These are phyloP conservation scores for Polypedilum vanderplanki DNA, from an alignment of 1,140 invertebrate genomes.

Conservation along the genomic window DNA sequence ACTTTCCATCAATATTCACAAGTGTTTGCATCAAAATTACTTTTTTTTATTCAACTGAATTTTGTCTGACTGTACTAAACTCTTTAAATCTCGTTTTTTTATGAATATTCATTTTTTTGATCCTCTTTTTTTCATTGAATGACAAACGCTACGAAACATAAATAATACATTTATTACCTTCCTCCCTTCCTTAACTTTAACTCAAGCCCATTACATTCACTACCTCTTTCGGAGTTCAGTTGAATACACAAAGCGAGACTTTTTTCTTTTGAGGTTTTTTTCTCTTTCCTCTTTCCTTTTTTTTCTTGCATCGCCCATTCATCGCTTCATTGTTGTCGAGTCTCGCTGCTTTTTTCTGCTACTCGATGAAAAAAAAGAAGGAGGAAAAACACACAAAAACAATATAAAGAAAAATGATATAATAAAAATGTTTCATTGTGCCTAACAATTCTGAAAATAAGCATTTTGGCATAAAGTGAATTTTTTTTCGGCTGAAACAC, in stretches of 20 bases:
- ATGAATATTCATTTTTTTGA: constrained; percentile 22
- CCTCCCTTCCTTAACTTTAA: not conserved
- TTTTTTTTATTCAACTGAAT: not conserved
- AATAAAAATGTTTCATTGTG: constrained; percentile 19
- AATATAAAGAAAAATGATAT: constrained; percentile 17
- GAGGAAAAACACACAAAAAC: not conserved
- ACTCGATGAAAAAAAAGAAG: too few relatives aligned
- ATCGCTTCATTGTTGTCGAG: not conserved
- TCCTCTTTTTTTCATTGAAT: not conserved
- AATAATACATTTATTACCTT: constrained; percentile 28
- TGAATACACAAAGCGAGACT: not conserved
- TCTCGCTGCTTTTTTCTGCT: too few relatives aligned
- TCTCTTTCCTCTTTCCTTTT: not conserved
- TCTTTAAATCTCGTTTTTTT: not conserved
- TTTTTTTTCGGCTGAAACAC: not conserved
- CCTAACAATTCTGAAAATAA: constrained; percentile 19
- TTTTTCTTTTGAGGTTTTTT: not conserved
- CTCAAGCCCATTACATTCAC: not conserved
- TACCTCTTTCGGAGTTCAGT: not conserved
- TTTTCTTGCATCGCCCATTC: not conserved
- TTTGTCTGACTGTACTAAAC: not conserved
- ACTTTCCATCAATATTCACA: too few relatives aligned
- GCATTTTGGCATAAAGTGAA: constrained; percentile 1
- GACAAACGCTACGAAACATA: constrained; percentile 16
- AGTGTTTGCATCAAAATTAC: not conserved